Conservation (phyloP, 1,140 invertebrate species). For the Acromyrmex heyeri region DNA sequence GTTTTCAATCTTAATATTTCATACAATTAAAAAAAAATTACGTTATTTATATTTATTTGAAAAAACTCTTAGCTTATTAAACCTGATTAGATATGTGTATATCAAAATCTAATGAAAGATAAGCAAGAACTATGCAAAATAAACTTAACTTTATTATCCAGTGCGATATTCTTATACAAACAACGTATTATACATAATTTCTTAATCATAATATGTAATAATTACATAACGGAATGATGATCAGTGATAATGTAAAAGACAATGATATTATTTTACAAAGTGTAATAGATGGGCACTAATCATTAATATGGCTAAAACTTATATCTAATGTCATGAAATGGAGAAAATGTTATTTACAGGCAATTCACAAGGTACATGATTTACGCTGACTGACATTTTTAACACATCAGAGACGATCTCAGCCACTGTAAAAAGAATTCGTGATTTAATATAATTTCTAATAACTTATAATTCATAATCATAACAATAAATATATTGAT, state of each 20-base stretch:
- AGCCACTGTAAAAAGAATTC: constrained; percentile 90
- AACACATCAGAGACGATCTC: constrained; percentile 91
- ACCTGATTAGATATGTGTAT: background rate
- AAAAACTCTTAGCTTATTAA: background rate
- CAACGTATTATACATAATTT: constrained; percentile 77
- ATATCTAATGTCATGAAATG: constrained; percentile 62
- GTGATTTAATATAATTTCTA: constrained; percentile 1
- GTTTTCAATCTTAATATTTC: background rate
- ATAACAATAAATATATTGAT: background rate
- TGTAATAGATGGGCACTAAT: constrained; percentile 73
- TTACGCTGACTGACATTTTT: constrained; percentile 75
- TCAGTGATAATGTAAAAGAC: constrained; percentile 58
- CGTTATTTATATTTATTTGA: constrained; percentile 1
- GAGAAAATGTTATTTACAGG: constrained; percentile 82
- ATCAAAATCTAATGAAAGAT: constrained; percentile 10
- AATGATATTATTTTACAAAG: constrained; percentile 80
- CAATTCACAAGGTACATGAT: constrained; percentile 71
- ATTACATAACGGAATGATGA: constrained; percentile 68
- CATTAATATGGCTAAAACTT: constrained; percentile 82
- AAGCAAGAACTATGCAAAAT: constrained; percentile 76
- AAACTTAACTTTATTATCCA: constrained; percentile 79
- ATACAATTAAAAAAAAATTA: background rate
- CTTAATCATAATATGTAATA: constrained; percentile 64
- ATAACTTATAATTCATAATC: background rate
- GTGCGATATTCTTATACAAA: constrained; percentile 76